Evolutionary conservation across 2,888 invertebrate genomes (phyloP).

Genomic region (Apamea monoglypha): DNA sequence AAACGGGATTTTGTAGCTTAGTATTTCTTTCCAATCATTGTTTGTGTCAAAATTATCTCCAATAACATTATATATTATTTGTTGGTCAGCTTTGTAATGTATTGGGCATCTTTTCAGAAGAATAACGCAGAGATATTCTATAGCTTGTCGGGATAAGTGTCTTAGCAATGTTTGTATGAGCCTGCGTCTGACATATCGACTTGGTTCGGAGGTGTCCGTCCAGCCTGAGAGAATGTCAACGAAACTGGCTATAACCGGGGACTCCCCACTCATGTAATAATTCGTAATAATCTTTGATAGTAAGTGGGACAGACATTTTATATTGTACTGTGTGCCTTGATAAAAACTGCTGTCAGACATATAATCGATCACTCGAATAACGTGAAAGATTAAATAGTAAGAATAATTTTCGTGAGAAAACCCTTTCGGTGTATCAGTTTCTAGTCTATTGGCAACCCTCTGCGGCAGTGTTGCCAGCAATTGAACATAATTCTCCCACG

Average conservation of each 20-base stretch:
- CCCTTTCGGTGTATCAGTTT: slow-evolving; percentile 88
- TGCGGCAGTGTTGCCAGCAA: slow-evolving; percentile 92
- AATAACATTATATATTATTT: slow-evolving; percentile 86
- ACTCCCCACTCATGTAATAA: slow-evolving; percentile 86
- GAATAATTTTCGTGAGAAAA: slow-evolving; percentile 91
- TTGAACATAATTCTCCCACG: slow-evolving; percentile 91
- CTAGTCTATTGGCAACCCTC: slow-evolving; percentile 92
- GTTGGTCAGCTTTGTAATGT: slow-evolving; percentile 79
- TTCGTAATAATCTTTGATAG: slow-evolving; percentile 91
- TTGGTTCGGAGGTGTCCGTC: slow-evolving; percentile 78
- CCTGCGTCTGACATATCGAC: slow-evolving; percentile 80
- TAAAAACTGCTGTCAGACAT: slow-evolving; percentile 84
- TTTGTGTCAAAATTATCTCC: slow-evolving; percentile 87
- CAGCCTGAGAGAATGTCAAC: slow-evolving; percentile 90
- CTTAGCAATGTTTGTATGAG: slow-evolving; percentile 88
- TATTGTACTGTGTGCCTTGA: slow-evolving; percentile 77
- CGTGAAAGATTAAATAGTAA: slow-evolving; percentile 90
- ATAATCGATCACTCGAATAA: slow-evolving; percentile 91
- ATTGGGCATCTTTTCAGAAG: slow-evolving; percentile 89
- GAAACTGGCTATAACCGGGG: slow-evolving; percentile 87
- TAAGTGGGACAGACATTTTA: slow-evolving; percentile 88
- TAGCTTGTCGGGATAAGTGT: slow-evolving; percentile 90
- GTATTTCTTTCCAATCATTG: slow-evolving; percentile 92
- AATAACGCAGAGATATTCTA: slow-evolving; percentile 90
- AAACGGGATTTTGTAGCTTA: slow-evolving; percentile 85